phyloP scores from a whole-genome alignment of 2,888 invertebrate species.

The Andrena bicolor region DNA sequence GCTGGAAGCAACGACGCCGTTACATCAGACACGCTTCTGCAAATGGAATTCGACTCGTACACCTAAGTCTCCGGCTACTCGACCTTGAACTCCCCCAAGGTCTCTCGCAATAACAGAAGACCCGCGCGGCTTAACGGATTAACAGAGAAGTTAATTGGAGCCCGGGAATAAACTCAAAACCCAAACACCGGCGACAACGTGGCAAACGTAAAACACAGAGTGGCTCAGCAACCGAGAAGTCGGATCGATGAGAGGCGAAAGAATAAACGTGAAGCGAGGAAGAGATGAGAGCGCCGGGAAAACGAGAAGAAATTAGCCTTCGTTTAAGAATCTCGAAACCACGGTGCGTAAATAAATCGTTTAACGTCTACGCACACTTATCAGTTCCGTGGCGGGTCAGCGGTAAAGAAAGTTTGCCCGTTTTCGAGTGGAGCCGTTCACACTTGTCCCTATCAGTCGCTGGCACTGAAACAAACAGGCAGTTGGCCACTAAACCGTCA shows the following conservation, averaged over 20 bases:
- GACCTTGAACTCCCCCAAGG: conserved; percentile 31
- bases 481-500: neutral
- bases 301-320: too few species aligned
- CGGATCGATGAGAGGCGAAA: too few species aligned
- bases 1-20: neutral
- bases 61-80: neutral
- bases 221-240: too few species aligned
- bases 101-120: conserved; percentile 11
- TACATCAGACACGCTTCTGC: conserved; percentile 7
- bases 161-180: neutral
- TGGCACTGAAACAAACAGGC: too few species aligned
- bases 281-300: too few species aligned
- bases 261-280: too few species aligned
- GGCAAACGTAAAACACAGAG: too few species aligned
- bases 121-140: neutral
- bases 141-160: conserved; percentile 2
- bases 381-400: too few species aligned
- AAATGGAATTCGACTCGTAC: conserved; percentile 16
- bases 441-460: too few species aligned
- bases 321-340: neutral
- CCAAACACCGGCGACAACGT: neutral
- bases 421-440: too few species aligned
- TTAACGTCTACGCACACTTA: neutral
- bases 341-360: neutral
- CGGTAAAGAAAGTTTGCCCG: too few species aligned